Conservation (phyloP, 2,888 invertebrate species). For the Lasioglossum morio region DNA sequence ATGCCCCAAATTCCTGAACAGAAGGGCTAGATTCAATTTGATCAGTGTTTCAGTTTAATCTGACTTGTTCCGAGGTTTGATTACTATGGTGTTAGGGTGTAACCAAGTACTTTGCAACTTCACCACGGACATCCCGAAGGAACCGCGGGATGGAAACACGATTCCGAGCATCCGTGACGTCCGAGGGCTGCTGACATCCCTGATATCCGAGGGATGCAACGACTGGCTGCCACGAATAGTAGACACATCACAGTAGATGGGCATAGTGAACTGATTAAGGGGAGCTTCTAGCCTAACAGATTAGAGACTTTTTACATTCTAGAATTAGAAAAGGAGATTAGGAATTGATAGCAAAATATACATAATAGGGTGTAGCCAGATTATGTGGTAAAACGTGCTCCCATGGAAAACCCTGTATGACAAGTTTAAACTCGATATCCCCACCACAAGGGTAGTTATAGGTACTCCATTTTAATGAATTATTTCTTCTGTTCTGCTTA, state of each 20-base stretch:
- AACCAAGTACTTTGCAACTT: slow-evolving; percentile 6
- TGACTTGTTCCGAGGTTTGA: not conserved
- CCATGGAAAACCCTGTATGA: not conserved
- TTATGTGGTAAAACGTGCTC: too few relatives aligned
- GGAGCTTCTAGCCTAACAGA: not conserved
- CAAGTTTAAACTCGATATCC: not conserved
- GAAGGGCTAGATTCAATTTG: not conserved
- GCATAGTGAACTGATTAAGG: not conserved
- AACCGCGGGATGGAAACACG: slow-evolving; percentile 12
- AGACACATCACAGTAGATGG: slow-evolving; percentile 29
- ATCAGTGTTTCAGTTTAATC: not conserved
- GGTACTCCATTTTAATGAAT: not conserved
- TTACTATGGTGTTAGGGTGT: not conserved
- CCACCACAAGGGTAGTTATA: not conserved
- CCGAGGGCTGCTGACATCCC: slow-evolving; percentile 32
- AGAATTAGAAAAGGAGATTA: too few relatives aligned
- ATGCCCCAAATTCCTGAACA: not conserved
- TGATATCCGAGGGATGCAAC: slow-evolving; percentile 40
- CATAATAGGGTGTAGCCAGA: not conserved
- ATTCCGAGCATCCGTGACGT: slow-evolving; percentile 38
- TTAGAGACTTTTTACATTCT: not conserved
- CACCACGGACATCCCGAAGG: slow-evolving; percentile 17
- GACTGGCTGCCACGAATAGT: slow-evolving; percentile 42
- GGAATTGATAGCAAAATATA: too few relatives aligned
- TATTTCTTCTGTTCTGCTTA: not conserved